Conservation (phyloP, 2,888 invertebrate genomes). For the Griposia aprilina region DNA sequence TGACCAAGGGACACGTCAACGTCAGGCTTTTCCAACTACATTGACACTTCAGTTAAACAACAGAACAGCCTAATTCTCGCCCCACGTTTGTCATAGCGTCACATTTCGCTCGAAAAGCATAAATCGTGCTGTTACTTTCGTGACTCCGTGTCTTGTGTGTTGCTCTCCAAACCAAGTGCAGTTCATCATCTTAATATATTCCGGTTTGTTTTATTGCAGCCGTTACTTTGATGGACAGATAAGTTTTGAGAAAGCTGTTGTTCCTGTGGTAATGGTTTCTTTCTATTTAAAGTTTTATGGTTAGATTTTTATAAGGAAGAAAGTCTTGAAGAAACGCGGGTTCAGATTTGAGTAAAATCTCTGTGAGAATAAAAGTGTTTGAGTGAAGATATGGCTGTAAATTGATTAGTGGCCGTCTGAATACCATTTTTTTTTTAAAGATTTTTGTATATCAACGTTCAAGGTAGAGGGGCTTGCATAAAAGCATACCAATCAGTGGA, state of each 20-base stretch:
- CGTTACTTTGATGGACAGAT: conserved; percentile 73
- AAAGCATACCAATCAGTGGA: background rate
- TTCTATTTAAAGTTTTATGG: conserved; percentile 39
- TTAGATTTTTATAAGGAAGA: conserved; percentile 13
- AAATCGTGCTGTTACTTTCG: conserved; percentile 75
- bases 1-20: background rate
- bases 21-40: conserved; percentile 3
- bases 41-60: conserved; percentile 32
- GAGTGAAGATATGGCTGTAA: background rate
- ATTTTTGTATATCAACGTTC: too few relatives aligned
- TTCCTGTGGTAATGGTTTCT: conserved; percentile 56
- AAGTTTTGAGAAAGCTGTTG: conserved; percentile 66
- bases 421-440: background rate
- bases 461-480: background rate
- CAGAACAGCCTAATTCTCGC: conserved; percentile 31
- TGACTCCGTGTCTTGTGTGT: conserved; percentile 71
- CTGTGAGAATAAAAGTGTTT: too few relatives aligned
- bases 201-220: conserved; percentile 75
- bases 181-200: conserved; percentile 75
- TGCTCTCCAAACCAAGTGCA: conserved; percentile 69
- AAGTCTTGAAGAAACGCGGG: background rate
- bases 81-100: conserved; percentile 55
- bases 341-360: background rate
- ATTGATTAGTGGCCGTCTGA: background rate
- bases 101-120: conserved; percentile 44